These are phyloP conservation scores for Coelopa frigida DNA, from an alignment of 1,140 invertebrate genomes.

Conservation along the genomic window DNA sequence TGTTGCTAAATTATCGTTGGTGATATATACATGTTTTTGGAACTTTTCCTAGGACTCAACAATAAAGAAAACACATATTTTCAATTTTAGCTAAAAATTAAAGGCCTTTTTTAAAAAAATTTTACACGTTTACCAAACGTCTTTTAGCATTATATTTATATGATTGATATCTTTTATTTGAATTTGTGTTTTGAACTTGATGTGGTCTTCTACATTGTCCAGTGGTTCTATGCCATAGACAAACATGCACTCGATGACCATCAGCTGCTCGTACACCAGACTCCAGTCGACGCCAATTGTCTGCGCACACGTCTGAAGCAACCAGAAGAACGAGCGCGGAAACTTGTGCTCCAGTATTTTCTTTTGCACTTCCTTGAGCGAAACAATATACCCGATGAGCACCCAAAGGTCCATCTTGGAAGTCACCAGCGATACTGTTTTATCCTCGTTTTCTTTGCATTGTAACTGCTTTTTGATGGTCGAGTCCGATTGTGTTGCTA, in stretches of 20 bases:
- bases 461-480: too few species aligned
- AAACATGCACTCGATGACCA: constrained; percentile 36
- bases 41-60: too few species aligned
- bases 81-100: too few species aligned
- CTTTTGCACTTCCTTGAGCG: constrained; percentile 20
- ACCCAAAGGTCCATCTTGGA: constrained; percentile 43
- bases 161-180: constrained; percentile 26
- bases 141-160: too few species aligned
- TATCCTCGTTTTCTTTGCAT: background rate
- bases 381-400: constrained; percentile 18
- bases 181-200: constrained; percentile 21
- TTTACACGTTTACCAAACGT: too few species aligned
- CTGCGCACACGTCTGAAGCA: constrained; percentile 48
- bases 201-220: constrained; percentile 15
- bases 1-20: too few species aligned
- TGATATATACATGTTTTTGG: too few species aligned
- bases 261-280: constrained; percentile 47
- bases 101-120: too few species aligned
- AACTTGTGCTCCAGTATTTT: constrained; percentile 43
- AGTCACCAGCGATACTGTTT: background rate
- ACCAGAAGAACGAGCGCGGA: constrained; percentile 48
- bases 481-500: too few species aligned
- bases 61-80: too few species aligned
- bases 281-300: constrained; percentile 42
- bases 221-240: constrained; percentile 29